These are phyloP conservation scores for Erinaceus europaeus DNA, from an alignment of 2,113 vertebrate genomes.

Conservation along the genomic window DNA sequence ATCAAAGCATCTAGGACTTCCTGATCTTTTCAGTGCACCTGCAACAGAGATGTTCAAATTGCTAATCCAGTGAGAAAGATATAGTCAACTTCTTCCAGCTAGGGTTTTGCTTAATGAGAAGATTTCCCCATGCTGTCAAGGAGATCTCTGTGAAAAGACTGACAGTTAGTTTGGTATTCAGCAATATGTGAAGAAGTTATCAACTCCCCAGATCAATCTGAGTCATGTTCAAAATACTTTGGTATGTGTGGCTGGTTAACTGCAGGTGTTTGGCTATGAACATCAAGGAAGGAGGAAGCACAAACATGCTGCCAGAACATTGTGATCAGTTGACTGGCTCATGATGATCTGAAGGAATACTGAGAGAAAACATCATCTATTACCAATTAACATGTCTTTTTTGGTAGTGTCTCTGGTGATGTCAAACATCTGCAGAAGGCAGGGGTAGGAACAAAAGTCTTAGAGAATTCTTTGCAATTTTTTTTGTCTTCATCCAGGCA, in stretches of 20 bases:
- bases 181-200: conserved; percentile 21
- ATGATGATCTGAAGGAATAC: neutral
- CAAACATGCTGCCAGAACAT: conserved; percentile 51
- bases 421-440: conserved; percentile 72
- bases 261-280: conserved; percentile 80
- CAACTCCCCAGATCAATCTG: conserved; percentile 21
- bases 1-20: neutral
- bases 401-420: conserved; percentile 1
- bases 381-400: conserved; percentile 46
- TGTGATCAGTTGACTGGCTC: neutral
- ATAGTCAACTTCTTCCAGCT: neutral
- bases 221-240: conserved; percentile 44
- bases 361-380: conserved; percentile 45
- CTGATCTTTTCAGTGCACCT: neutral
- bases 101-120: neutral
- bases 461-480: neutral
- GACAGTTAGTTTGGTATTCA: conserved; percentile 31
- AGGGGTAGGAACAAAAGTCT: neutral
- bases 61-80: neutral
- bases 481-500: neutral
- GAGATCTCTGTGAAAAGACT: conserved; percentile 19
- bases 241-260: conserved; percentile 51
- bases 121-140: neutral
- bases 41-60: neutral
- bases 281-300: conserved; percentile 14